Conservation (phyloP, 2,797 vertebrate species). For the Crotalus adamanteus region DNA sequence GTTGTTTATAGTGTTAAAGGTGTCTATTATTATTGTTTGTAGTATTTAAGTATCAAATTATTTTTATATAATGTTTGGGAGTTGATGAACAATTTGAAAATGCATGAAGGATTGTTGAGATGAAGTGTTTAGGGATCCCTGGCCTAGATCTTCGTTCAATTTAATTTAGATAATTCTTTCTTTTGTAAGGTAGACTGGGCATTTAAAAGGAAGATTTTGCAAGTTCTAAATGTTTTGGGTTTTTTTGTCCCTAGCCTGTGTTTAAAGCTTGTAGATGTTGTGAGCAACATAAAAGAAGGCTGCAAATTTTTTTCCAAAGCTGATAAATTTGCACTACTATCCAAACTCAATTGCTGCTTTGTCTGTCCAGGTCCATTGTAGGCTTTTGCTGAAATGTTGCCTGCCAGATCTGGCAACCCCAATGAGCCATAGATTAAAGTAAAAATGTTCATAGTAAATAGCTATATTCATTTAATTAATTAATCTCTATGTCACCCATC, state of each 20-base stretch:
- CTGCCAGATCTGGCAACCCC: not conserved
- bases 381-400: not conserved
- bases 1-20: not conserved
- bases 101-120: not conserved
- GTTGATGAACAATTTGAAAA: not conserved
- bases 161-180: not conserved
- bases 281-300: not conserved
- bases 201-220: not conserved
- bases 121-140: not conserved
- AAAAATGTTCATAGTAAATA: not conserved
- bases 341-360: not conserved
- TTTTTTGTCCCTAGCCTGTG: not conserved
- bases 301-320: not conserved
- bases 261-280: not conserved
- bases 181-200: not conserved
- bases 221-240: not conserved
- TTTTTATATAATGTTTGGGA: not conserved
- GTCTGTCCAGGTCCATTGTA: not conserved
- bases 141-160: not conserved
- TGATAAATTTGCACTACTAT: not conserved
- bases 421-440: not conserved
- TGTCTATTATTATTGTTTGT: not conserved
- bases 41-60: not conserved
- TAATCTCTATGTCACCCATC: not conserved
- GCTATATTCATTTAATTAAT: not conserved